Percentiles rank a stretch among this genome's conserved stretches.
Evolutionary conservation across 2,888 invertebrate species (phyloP).

Genomic region (Hypomecis punctinalis): DNA sequence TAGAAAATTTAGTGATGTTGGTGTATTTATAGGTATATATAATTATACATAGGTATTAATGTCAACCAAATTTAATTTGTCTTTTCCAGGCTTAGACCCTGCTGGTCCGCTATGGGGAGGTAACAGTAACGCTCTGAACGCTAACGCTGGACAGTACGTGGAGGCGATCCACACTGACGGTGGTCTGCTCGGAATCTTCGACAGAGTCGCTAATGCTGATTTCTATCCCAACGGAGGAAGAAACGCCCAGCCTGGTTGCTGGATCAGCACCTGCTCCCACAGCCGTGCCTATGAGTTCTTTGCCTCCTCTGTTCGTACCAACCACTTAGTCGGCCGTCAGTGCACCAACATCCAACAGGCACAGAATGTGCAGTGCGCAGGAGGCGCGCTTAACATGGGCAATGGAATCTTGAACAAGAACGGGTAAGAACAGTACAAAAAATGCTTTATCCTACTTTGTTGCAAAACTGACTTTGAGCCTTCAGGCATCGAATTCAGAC

Average conservation of each 20-base stretch:
- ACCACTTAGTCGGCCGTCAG: conserved; percentile 60
- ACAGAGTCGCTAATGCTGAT: conserved; percentile 61
- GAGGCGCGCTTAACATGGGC: conserved; percentile 58
- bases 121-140: conserved; percentile 60
- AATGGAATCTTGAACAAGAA: conserved; percentile 58
- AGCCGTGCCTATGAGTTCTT: conserved; percentile 62
- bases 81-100: conserved; percentile 65
- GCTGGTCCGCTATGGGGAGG: conserved; percentile 67
- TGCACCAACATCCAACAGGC: conserved; percentile 61
- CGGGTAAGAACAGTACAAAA: conserved; percentile 51
- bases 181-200: conserved; percentile 64
- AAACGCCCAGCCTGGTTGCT: conserved; percentile 70
- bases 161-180: conserved; percentile 75
- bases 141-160: conserved; percentile 61
- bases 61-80: neutral
- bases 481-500: neutral
- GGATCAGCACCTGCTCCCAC: conserved; percentile 66
- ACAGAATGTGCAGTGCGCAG: conserved; percentile 52
- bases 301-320: conserved; percentile 61
- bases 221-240: conserved; percentile 77
- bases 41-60: too few relatives aligned
- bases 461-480: neutral
- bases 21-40: too few relatives aligned
- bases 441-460: neutral
- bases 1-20: too few relatives aligned